Evolutionary conservation across 2,888 invertebrate species (phyloP), one percentile per base, ranked within the genome.

Genomic region (Oscheius sp.): DNA sequence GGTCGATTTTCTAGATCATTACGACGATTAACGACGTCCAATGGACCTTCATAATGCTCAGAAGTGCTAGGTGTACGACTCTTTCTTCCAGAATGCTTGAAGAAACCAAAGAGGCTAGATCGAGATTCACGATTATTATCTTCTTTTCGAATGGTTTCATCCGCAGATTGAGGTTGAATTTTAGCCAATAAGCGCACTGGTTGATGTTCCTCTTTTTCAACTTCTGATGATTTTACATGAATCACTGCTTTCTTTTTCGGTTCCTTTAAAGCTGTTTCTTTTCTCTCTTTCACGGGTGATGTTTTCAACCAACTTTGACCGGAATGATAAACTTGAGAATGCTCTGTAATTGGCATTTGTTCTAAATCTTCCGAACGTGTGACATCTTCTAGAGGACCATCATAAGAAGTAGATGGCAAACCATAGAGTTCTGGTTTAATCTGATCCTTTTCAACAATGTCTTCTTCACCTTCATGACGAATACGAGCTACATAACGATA

Each of bases 381-480:
- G 17, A 57, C 67, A 9, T 66, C 51, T 30, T 68, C 64, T 3
- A 71, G 38, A 9, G 62, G 57, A 36, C 72, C 72, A 22, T 64
- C 63, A 38, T 68, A 68, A 4, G 56, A 36, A 1, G 57, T 24
- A 8, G 51, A 26, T 1, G 68, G 61, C 59, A 73, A 59, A 5
- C 50, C 56, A 36, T 72, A 74, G 36, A 30, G 44, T 4, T 6
- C 57, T 0, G 67, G 67, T 20, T 66, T 54, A 20, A 71, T 9
- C 0, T 71, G 49, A 22, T 30, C 33, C 28, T 59, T n/a, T 4
- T 51, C 67, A 33, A 70, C 61, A 32, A 63, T 67, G 17, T 69
- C 72, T 56, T 73, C 73, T n/a, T 70, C 70, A 20, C 71, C 73
- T 8, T 65, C 66, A 49, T 75, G 73, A 1, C 67, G 61, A 24